Evolutionary conservation across 1,140 invertebrate genomes (phyloP), one percentile per base, ranked within the genome.

Genomic region (Myzus persicae): DNA sequence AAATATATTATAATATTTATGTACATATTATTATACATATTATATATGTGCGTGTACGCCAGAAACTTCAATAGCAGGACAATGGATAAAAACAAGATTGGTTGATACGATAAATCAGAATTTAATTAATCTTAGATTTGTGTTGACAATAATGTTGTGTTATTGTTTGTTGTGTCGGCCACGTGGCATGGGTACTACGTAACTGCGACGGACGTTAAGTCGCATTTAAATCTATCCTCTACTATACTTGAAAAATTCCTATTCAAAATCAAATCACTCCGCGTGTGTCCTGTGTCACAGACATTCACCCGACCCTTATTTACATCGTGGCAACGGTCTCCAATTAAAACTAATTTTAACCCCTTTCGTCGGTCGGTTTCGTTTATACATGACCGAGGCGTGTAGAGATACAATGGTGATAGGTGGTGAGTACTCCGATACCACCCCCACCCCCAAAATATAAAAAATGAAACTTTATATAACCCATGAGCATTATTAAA

Each of bases 321-420:
- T 82, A 48, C 22, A 81, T 20, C 42, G 26, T 20, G n/a, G 87
- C 44, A 54, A 89, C 22, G 87, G 87, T 89, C 81, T 85, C 91
- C 44, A 93, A 93, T 93, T 93, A 93, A 54, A 85, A 93, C 81
- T 51, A 93, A 93, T 93, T 93, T 93, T 84, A 93, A 93, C 91
- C 91, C 91, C 36, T 93, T 51, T 81, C 44, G 38, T 81, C 44
- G 51, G 51, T 54, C 46, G 87, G 46, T 38, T 54, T 87, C 85
- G 82, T 42, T n/a, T 67, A 20, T 67, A n/a, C 5, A 67, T 14
- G 59, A 11, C 6, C 14, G 59, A 67, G 4, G 59, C 31, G 59
- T 18, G 20, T 59, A 31, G 11, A n/a, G 59, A 67, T 67, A 67
- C 59, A 67, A 67, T 14, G 59, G 11, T 67, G 31, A 67, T n/a